Evolutionary conservation across 2,888 invertebrate species (phyloP).

Genomic region (Gibbula magus): DNA sequence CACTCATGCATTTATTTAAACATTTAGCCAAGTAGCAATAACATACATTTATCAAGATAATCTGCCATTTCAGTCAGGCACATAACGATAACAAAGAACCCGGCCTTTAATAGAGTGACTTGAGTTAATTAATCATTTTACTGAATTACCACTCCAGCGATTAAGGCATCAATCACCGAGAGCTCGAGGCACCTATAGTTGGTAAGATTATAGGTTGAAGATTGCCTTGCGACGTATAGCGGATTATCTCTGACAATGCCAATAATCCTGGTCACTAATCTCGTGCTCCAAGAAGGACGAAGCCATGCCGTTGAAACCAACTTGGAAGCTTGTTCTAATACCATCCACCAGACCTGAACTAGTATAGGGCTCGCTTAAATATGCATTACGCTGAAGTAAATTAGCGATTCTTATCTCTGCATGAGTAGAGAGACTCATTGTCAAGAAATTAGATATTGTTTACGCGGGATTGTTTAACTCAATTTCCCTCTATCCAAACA

Average conservation of each 20-base stretch:
- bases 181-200: too few species aligned
- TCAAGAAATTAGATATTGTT: not conserved
- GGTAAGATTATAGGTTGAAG: not conserved
- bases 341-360: not conserved
- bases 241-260: slow-evolving; percentile 6
- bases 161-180: not conserved
- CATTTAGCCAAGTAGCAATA: too few species aligned
- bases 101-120: not conserved
- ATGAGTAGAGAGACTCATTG: not conserved
- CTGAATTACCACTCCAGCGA: not conserved
- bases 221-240: not conserved
- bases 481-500: slow-evolving; percentile 3
- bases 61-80: not conserved
- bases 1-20: too few species aligned
- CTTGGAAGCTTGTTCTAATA: not conserved
- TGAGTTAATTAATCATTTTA: slow-evolving; percentile 5
- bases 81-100: not conserved
- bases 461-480: not conserved
- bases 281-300: not conserved
- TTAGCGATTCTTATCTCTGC: slow-evolving; percentile 10
- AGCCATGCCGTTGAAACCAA: not conserved
- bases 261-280: slow-evolving; percentile 5
- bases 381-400: slow-evolving; percentile 6
- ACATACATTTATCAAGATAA: not conserved
- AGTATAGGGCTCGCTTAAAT: not conserved